Evolutionary conservation across 2,888 invertebrate species (phyloP).

Genomic region (Lapara coniferarum): DNA sequence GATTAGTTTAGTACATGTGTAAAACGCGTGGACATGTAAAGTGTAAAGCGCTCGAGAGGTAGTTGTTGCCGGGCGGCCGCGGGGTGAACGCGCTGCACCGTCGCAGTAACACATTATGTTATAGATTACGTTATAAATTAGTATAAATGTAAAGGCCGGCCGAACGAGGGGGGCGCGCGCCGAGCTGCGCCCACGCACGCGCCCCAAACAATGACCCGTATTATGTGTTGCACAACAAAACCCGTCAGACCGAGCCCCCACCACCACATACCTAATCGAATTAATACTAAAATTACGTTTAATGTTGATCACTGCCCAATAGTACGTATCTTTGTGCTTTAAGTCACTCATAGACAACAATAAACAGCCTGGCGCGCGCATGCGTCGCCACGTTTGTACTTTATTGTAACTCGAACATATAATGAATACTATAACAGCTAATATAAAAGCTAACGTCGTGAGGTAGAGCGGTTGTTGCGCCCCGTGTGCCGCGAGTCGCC

Average conservation of each 20-base stretch:
- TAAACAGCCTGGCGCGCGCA: slow-evolving; percentile 71
- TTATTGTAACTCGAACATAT: slow-evolving; percentile 80
- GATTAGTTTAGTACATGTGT: slow-evolving; percentile 17
- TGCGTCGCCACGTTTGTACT: slow-evolving; percentile 77
- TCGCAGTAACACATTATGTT: slow-evolving; percentile 70
- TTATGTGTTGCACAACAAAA: slow-evolving; percentile 74
- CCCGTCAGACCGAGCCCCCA: slow-evolving; percentile 67
- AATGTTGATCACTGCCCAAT: slow-evolving; percentile 84
- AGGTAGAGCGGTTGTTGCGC: slow-evolving; percentile 74
- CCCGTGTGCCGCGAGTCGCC: slow-evolving; percentile 34
- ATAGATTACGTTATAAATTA: slow-evolving; percentile 76
- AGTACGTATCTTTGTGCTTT: slow-evolving; percentile 83
- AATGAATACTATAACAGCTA: slow-evolving; percentile 81
- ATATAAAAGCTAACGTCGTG: slow-evolving; percentile 76
- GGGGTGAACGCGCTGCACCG: slow-evolving; percentile 52
- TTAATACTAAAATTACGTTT: slow-evolving; percentile 81
- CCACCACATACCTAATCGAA: slow-evolving; percentile 76
- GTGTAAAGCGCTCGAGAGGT: slow-evolving; percentile 35
- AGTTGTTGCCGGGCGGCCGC: slow-evolving; percentile 27
- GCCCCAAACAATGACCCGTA: slow-evolving; percentile 79
- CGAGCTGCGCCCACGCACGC: slow-evolving; percentile 63
- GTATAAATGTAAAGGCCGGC: slow-evolving; percentile 63
- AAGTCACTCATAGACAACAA: slow-evolving; percentile 80
- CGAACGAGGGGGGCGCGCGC: slow-evolving; percentile 54
- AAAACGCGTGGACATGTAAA: slow-evolving; percentile 32